Evolutionary conservation across 2,113 vertebrate species (phyloP).

Genomic region (Aptenodytes patagonicus): DNA sequence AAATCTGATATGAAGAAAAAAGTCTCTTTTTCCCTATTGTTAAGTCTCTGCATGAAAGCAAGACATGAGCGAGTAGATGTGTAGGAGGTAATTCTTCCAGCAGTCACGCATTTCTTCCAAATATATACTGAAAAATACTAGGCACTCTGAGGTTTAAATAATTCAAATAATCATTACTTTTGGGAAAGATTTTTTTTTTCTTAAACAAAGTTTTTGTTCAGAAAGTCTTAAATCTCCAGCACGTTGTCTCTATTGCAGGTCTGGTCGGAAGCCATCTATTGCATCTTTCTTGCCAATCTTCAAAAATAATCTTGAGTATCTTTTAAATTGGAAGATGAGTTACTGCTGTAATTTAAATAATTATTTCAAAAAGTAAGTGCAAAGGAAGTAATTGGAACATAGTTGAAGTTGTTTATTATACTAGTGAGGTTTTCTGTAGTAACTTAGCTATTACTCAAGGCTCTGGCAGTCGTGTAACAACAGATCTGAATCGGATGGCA

Average conservation of each 20-base stretch:
- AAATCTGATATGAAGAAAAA: background rate
- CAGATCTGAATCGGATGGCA: background rate
- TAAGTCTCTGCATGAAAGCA: background rate
- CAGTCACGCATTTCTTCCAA: slow-evolving; percentile 16
- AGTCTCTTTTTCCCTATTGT: background rate
- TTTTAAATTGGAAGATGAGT: background rate
- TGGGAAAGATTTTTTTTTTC: background rate
- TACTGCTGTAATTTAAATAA: background rate
- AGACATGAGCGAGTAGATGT: background rate
- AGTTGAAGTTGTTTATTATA: background rate
- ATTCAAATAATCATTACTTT: background rate
- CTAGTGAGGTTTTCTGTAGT: background rate
- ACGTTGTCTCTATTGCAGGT: background rate
- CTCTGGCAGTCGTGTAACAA: background rate
- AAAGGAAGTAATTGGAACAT: background rate
- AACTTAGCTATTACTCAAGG: background rate
- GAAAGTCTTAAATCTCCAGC: background rate
- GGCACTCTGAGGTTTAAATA: background rate
- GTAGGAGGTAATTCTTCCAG: slow-evolving; percentile 23
- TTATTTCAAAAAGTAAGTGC: background rate
- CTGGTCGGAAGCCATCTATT: background rate
- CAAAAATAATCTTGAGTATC: background rate
- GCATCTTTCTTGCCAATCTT: background rate
- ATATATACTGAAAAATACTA: slow-evolving; percentile 4
- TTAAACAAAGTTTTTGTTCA: background rate